Base-by-base conservation (phyloP, 1,140 invertebrate genomes). In the Diabrotica virgifera region DNA sequence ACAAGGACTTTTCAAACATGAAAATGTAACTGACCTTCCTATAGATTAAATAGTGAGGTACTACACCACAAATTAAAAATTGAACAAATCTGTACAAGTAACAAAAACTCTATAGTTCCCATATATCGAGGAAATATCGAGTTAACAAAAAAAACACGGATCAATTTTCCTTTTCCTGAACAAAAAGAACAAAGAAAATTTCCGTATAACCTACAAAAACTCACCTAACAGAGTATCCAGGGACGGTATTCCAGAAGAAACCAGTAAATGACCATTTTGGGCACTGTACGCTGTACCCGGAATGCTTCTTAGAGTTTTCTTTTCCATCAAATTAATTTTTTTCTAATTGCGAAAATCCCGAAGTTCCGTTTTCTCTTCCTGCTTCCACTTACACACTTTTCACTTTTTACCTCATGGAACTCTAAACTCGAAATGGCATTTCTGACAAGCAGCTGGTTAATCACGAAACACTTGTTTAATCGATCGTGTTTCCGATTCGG, bases 191-290 rank as follows among this genome's bases (percentile, higher is more conserved):
- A 61, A 66, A 73, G 37, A 73, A 73, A 74, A 64, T 50, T 50
- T 59, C 63, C 60, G 40, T 58, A 40, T 66, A 70, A 72, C 59
- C 64, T 68, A 66, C 51, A 67, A 59, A 58, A 53, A 57, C 64
- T 70, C 68, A 86, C 89, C 89, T 70, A 90, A 79, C 65, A 89
- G 77, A 68, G 83, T 77, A 80, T 90, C 89, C 46, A 90, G 70
- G n/a, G 87, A 89, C 37, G 86, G 87, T 70, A 90, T 85, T 24
- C 89, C 89, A 52, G 85, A 85, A 6, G 89, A 90, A 24, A 88
- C 78, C 35, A 90, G 80, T 56, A 90, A 77, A 73, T 90, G 88
- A 36, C 86, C 85, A 76, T 88, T 90, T 73, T 86, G 85, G 57
- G 85, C 74, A 37, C 86, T 88, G 7, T 84, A 82, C 70, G 83